Conservation (phyloP, 2,113 vertebrate species). For the Argyrosomus japonicus region DNA sequence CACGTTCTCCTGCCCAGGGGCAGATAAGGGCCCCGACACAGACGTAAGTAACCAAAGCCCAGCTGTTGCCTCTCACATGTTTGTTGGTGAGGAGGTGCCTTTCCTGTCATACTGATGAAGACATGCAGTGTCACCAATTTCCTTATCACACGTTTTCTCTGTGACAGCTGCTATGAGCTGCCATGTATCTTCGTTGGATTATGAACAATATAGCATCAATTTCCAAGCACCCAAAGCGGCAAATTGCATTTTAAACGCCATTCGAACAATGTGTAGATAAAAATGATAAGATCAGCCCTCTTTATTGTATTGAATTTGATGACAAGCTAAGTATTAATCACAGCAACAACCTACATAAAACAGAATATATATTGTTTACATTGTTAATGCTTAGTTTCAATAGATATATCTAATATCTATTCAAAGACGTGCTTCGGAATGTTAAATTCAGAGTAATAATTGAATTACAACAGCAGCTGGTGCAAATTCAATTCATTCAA, state of each 20-base stretch:
- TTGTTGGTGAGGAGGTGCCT: conserved; percentile 17
- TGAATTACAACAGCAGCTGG: conserved; percentile 48
- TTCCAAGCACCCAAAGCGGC: not conserved
- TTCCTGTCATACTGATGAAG: conserved; percentile 41
- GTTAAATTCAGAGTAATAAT: conserved; percentile 14
- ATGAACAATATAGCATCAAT: not conserved
- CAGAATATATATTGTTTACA: no score
- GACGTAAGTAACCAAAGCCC: conserved; percentile 90
- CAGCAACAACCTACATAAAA: not conserved
- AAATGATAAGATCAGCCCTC: not conserved
- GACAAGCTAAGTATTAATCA: not conserved
- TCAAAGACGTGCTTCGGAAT: not conserved
- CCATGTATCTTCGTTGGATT: not conserved
- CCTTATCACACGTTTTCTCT: not conserved
- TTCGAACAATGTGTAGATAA: not conserved
- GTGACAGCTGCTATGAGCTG: conserved; percentile 9
- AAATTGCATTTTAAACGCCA: not conserved
- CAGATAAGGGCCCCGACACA: conserved; percentile 96
- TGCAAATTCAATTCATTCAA: conserved; percentile 50
- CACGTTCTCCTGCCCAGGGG: conserved; percentile 96
- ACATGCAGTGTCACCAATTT: not conserved
- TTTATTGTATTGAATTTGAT: not conserved
- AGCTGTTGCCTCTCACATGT: conserved; percentile 45
- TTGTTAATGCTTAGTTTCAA: not conserved
- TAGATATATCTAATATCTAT: not conserved